Base-by-base conservation (phyloP, 2,797 vertebrate genomes). In the Pyrocephalus nanus region DNA sequence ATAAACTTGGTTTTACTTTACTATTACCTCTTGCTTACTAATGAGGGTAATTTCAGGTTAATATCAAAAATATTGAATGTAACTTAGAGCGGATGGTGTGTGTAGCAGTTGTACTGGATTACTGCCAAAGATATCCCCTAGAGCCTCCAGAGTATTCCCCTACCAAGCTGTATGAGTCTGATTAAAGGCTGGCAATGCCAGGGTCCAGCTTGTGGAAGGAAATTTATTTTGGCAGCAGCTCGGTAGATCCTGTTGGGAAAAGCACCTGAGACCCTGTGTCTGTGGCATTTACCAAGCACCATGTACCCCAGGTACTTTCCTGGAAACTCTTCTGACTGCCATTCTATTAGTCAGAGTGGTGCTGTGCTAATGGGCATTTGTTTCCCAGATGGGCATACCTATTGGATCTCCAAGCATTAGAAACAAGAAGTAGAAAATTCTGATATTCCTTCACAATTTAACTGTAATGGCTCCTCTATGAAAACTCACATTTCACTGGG, bases 221-320 rank as follows among this genome's bases (percentile, higher is more conserved):
- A 93, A 96, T 94, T 75, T 88, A 66, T 90, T 71, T 95, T 92
- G 93, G 95, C 92, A 93, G 86, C 88, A 90, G 79, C 48, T 67
- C 64, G 66, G 62, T 55, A 78, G 66, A 86, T 84, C 48, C 86
- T 86, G 51, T 81, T 81, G 92, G 80, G 94, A 95, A 86, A 90
- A 90, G 60, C 88, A 96, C 86, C 83, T 75, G 92, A 94, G 93
- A 88, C 83, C 70, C 55, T 57, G 4, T 64, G 77, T 92, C 90
- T 92, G 90, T 70, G 66, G 86, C 83, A 81, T 42, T 82, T 30
- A 92, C 66, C 51, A 84, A 87, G 76, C 53, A 78, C 9, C 42
- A 43, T 4, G n/a, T 3, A 62, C 57, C 80, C 80, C 88, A 92
- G 86, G 80, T 22, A 74, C 47, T 38, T 93, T 90, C 75, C 78